Evolutionary conservation across 2,113 vertebrate species (phyloP).

Genomic region (Epinephelus cyanopodus): DNA sequence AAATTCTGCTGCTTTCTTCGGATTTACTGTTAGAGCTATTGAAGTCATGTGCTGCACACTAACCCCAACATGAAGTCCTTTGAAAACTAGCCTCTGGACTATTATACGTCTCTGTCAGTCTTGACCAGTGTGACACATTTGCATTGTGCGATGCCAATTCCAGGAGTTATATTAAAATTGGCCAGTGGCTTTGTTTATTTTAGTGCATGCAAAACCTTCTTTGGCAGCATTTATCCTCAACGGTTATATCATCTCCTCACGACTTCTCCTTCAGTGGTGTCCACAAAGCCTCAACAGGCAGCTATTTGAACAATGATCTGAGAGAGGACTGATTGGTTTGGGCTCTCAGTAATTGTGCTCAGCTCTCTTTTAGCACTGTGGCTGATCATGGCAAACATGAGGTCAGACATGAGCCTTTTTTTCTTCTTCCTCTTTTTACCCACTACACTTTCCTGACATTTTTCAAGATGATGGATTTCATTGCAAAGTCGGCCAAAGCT

Average conservation of each 20-base stretch:
- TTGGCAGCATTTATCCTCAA: not conserved
- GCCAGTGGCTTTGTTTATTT: slow-evolving; percentile 7
- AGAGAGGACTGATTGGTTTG: not conserved
- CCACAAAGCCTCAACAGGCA: slow-evolving; percentile 19
- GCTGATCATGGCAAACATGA: not conserved
- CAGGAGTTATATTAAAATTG: not conserved
- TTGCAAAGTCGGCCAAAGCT: not conserved
- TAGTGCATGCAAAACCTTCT: not conserved
- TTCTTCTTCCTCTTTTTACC: not conserved
- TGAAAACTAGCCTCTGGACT: not conserved
- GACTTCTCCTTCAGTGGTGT: not conserved
- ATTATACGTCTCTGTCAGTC: not conserved
- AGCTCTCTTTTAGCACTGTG: slow-evolving; percentile 1
- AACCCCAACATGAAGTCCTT: not conserved
- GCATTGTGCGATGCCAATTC: not conserved
- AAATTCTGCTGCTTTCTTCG: not conserved
- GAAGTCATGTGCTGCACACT: not conserved
- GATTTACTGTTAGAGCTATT: not conserved
- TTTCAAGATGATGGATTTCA: not conserved
- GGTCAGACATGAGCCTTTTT: not conserved
- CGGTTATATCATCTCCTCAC: not conserved
- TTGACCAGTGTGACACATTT: not conserved
- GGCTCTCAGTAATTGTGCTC: slow-evolving; percentile 19
- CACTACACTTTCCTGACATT: not conserved
- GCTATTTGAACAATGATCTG: slow-evolving; percentile 28